Percentiles rank a stretch among this genome's conserved stretches.
Evolutionary conservation across 2,888 invertebrate genomes (phyloP).

Genomic region (Amblyjoppa proteus): DNA sequence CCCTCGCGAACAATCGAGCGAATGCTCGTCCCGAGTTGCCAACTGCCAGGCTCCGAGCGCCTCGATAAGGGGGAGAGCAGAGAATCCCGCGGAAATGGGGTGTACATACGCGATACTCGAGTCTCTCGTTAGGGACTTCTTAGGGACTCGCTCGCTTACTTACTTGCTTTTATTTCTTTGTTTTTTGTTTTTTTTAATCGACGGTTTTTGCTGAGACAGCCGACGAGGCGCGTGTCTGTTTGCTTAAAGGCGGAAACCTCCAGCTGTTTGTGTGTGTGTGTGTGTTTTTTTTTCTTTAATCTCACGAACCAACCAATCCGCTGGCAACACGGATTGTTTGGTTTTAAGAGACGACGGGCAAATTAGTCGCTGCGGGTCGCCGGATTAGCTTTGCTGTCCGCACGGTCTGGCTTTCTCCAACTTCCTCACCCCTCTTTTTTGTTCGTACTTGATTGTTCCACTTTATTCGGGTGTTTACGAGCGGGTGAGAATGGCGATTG

Average conservation of each 20-base stretch:
- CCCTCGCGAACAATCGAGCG: conserved; percentile 53
- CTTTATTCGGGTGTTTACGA: not conserved
- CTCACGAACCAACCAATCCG: conserved; percentile 1
- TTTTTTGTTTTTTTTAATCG: conserved; percentile 42
- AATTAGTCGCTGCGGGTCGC: not conserved
- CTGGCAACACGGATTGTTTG: not conserved
- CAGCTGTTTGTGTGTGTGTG: not conserved
- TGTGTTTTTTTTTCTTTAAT: not conserved
- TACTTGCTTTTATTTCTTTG: not conserved
- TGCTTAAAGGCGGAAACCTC: conserved; percentile 17
- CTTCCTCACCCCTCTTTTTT: conserved; percentile 6
- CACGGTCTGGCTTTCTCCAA: not conserved
- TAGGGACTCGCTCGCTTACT: conserved; percentile 46
- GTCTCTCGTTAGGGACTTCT: conserved; percentile 65
- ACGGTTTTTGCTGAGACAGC: conserved; percentile 41
- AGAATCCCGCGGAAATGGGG: conserved; percentile 40
- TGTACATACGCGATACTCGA: conserved; percentile 69
- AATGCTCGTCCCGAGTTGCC: conserved; percentile 38
- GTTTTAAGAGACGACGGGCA: not conserved
- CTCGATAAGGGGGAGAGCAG: conserved; percentile 33
- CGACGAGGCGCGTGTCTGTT: conserved; percentile 51
- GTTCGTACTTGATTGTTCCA: not conserved
- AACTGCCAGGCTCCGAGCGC: conserved; percentile 2
- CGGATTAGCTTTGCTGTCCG: not conserved
- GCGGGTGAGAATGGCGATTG: not conserved